Percentiles rank a stretch among this genome's conserved stretches.
Conservation (phyloP, 2,797 vertebrate genomes). For the Galaxias olidus region DNA sequence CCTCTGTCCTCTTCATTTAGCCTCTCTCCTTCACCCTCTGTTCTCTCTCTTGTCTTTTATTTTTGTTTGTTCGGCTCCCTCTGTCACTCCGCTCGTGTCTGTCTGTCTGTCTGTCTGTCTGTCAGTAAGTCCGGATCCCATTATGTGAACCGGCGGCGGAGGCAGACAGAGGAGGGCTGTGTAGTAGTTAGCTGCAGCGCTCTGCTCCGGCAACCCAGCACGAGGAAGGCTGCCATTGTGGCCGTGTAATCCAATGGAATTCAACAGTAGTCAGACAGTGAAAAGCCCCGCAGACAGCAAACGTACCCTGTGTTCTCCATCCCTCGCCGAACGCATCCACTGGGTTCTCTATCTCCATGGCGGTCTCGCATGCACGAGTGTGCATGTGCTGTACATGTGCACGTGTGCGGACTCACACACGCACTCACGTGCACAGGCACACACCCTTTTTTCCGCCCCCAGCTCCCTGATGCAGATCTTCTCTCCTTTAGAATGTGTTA, state of each 20-base stretch:
- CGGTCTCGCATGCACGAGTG: too few relatives aligned
- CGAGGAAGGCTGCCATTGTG: background rate
- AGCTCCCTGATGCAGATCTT: background rate
- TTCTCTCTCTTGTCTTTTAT: background rate
- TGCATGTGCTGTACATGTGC: too few relatives aligned
- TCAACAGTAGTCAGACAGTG: constrained; percentile 19
- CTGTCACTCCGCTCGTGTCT: background rate
- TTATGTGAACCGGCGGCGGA: background rate
- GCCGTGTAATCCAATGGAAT: constrained; percentile 28
- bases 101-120: background rate
- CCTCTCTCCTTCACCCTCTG: background rate
- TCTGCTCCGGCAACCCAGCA: constrained; percentile 8
- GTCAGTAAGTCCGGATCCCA: too few relatives aligned
- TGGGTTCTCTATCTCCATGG: too few relatives aligned
- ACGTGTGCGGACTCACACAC: too few relatives aligned
- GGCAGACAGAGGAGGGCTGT: too few relatives aligned
- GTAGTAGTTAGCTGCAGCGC: background rate
- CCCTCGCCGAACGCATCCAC: too few relatives aligned
- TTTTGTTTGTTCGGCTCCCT: background rate
- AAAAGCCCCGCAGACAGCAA: constrained; percentile 20
- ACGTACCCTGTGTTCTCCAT: too few relatives aligned
- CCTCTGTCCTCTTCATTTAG: background rate
- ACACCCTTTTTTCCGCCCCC: too few relatives aligned
- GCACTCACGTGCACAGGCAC: too few relatives aligned
- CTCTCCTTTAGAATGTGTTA: constrained; percentile 27